Conservation (phyloP, 2,113 vertebrate genomes). For the Tragelaphus imberbis region DNA sequence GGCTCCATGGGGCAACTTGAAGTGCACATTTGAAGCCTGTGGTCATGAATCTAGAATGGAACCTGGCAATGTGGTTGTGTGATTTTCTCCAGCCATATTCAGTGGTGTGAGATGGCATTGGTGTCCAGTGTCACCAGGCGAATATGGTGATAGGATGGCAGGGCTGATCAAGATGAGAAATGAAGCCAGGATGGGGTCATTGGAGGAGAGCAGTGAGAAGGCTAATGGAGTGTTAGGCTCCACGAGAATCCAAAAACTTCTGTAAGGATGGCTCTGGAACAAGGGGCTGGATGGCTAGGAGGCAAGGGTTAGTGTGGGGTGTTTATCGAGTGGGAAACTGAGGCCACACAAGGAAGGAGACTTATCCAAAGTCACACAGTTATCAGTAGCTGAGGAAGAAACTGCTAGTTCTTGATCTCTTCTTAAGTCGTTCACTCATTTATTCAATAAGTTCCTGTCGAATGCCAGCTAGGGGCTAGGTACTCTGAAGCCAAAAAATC, state of each 20-base stretch:
- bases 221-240: too few species aligned
- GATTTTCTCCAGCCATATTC: background rate
- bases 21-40: background rate
- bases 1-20: background rate
- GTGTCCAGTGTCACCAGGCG: background rate
- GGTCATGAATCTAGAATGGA: background rate
- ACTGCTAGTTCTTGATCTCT: background rate
- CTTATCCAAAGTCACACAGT: background rate
- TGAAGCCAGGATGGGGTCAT: background rate
- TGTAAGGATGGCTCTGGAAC: too few species aligned
- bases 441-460: background rate
- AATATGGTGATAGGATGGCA: background rate
- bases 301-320: background rate
- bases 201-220: background rate
- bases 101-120: fast-evolving
- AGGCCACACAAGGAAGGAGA: background rate
- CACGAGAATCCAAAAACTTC: background rate
- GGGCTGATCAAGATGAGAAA: background rate
- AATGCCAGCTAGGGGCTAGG: background rate
- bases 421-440: background rate
- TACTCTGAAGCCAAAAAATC: background rate
- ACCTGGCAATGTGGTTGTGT: too few species aligned
- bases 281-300: background rate
- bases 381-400: background rate
- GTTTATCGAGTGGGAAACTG: background rate